phyloP scores from a whole-genome alignment of 2,113 vertebrate genomes.

The Nycticorax nycticorax region DNA sequence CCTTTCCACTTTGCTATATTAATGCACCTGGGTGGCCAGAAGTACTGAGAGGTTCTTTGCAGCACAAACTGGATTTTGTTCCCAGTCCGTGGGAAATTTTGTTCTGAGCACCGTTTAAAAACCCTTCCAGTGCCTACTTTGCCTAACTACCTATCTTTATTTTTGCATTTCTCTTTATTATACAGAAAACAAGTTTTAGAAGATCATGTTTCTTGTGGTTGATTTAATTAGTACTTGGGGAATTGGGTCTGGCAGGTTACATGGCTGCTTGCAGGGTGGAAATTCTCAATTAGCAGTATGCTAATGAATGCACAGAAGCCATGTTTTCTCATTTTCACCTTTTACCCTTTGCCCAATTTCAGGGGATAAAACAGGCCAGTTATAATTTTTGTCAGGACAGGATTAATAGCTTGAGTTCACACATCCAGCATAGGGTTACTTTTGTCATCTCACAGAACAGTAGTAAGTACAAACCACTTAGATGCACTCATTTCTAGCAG shows the following conservation, averaged over 20 bases:
- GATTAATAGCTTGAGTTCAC: conserved; percentile 24
- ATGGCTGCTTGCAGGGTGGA: background rate
- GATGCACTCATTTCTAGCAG: background rate
- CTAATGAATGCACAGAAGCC: conserved; percentile 23
- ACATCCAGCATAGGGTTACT: background rate
- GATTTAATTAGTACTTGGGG: conserved; percentile 52
- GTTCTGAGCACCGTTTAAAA: background rate
- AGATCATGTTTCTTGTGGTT: background rate
- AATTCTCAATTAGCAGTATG: conserved; percentile 51
- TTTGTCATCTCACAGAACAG: background rate
- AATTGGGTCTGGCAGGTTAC: conserved; percentile 24
- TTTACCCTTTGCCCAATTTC: conserved; percentile 34
- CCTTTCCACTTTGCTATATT: background rate
- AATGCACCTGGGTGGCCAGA: rapidly evolving
- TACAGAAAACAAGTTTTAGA: background rate
- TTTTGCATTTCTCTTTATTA: background rate
- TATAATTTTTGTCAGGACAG: background rate
- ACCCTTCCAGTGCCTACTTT: background rate
- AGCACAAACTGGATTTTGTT: background rate
- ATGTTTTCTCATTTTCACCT: conserved; percentile 49
- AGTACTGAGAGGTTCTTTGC: background rate
- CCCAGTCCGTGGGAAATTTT: background rate
- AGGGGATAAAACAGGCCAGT: background rate
- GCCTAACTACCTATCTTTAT: background rate
- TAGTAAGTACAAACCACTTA: background rate